Evolutionary conservation across 2,113 vertebrate genomes (phyloP).

Genomic region (Corythornis cristatus): DNA sequence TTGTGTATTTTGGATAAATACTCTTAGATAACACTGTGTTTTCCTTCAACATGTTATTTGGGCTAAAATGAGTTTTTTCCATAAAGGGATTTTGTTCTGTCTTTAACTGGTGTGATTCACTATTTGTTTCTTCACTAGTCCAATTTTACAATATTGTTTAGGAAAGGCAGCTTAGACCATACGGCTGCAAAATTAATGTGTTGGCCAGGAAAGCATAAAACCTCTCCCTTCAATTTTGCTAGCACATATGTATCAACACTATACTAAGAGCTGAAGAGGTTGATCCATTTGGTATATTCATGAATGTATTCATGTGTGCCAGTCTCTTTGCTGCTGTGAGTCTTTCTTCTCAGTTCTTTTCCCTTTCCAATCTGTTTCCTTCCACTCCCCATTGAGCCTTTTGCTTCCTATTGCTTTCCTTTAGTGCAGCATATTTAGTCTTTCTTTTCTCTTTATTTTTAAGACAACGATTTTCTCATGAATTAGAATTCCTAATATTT

Average conservation of each 20-base stretch:
- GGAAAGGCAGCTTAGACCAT: background rate
- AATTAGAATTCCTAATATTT: background rate
- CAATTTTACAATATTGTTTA: background rate
- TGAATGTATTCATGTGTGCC: background rate
- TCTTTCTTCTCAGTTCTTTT: background rate
- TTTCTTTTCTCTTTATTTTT: background rate
- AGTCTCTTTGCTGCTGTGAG: background rate
- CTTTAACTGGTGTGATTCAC: background rate
- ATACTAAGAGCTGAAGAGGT: background rate
- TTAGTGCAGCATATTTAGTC: background rate
- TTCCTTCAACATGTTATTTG: background rate
- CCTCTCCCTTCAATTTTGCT: background rate
- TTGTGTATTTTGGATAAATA: background rate
- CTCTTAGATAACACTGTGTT: background rate
- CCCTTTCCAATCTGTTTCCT: background rate
- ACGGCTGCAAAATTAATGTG: background rate
- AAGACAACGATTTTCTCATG: background rate
- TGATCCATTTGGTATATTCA: background rate
- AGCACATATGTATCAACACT: background rate
- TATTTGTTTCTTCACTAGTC: background rate
- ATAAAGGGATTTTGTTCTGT: background rate
- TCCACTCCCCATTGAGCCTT: background rate
- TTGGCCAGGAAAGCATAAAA: background rate
- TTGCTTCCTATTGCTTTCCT: background rate
- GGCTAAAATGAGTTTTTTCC: background rate